Conservation (phyloP, 2,113 vertebrate species). For the Pycnonotus jocosus region DNA sequence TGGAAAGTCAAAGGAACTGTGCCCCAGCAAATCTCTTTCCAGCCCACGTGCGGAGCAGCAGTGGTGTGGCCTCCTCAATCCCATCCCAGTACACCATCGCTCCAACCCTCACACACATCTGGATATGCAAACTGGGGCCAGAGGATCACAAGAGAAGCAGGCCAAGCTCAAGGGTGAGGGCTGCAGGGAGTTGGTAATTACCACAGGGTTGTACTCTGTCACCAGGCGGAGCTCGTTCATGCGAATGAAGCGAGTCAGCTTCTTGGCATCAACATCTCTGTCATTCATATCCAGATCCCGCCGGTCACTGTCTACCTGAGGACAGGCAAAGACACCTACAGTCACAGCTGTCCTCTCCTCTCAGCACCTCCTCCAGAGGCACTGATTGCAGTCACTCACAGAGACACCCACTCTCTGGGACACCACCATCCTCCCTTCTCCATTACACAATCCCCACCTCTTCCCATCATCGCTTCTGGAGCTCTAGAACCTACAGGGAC, state of each 20-base stretch:
- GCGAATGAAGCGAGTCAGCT: slow-evolving; percentile 78
- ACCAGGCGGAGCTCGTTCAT: slow-evolving; percentile 81
- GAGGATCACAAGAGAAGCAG: not conserved
- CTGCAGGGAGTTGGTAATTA: slow-evolving; percentile 42
- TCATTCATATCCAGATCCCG: slow-evolving; percentile 70
- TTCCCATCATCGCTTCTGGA: not conserved
- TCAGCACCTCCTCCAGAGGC: not conserved
- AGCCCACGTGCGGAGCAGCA: fast-evolving
- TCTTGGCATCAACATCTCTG: slow-evolving; percentile 69
- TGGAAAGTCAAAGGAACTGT: not conserved
- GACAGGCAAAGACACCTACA: not conserved
- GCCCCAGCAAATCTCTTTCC: not conserved
- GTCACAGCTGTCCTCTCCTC: not conserved
- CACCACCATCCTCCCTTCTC: not conserved
- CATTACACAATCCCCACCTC: not conserved
- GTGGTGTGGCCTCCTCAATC: not conserved
- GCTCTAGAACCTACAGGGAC: not conserved
- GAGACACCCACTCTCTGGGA: not conserved
- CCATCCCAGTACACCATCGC: fast-evolving
- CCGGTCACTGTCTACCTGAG: slow-evolving; percentile 81
- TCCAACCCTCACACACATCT: not conserved
- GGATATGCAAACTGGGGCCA: not conserved
- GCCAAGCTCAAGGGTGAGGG: not conserved
- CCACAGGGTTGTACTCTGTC: slow-evolving; percentile 88
- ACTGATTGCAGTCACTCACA: not conserved